Base-by-base conservation (phyloP, 2,888 invertebrate genomes). In the Dasysyrphus tricinctus region DNA sequence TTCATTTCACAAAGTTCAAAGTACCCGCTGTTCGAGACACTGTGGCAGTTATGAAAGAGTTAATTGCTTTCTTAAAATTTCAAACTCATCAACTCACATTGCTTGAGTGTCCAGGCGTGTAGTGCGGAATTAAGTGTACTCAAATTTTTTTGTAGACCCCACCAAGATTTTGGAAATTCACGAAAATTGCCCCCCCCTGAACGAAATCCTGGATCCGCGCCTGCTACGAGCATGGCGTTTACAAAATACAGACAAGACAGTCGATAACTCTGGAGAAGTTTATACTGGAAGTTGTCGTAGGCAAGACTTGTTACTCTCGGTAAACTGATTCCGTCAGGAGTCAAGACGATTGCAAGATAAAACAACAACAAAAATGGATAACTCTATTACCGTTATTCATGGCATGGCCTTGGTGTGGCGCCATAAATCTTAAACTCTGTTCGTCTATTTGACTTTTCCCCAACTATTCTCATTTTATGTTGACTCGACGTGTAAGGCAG, bases 391-490 rank as follows among this genome's bases (percentile, higher is more conserved):
- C 24, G 16, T 84, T 80, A 84, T 72, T 42, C 63, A 19, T 72
- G 47, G 42, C 57, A 70, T 49, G 44, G 67, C 67, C 57, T 54
- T 57, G 59, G 24, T 16, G 32, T 29, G 49, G 37, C 39, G 57
- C 49, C 73, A 65, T 72, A 65, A 77, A 81, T 57, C 81, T 81
- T 74, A 61, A 80, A 80, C 73, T 80, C 16, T 37, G 69, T 76
- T 63, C 69, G 44, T 72, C 72, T 32, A 77, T 85, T 85, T 77
- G 73, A 81, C 65, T 85, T 85, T 63, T 49, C 16, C 16, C 69
- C 69, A 73, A 75, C 70, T 69, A 69, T 69, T 75, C 49, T 44
- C 65, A 70, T 77, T 74, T 81, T 81, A 74, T 70, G 78, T 63
- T 70, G 59, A 77, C 74, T 74, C 73, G 56, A 81, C 81, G 81